These are phyloP conservation scores for Oncopeltus fasciatus DNA, from an alignment of 1,140 invertebrate species.

Conservation along the genomic window DNA sequence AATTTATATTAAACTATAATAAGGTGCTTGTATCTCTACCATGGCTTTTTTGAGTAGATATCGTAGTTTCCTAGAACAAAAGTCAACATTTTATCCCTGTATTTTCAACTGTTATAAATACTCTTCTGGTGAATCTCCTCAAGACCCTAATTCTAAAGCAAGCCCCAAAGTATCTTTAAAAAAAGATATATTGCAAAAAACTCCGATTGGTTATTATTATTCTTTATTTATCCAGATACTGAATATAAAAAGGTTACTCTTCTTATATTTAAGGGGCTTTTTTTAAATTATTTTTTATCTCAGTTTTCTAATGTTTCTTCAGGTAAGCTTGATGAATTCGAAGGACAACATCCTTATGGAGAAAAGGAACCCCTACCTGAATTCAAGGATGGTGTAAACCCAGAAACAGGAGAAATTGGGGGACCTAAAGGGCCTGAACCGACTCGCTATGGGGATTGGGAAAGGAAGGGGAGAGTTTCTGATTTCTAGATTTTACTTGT, in stretches of 20 bases:
- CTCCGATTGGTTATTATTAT: conserved; percentile 17
- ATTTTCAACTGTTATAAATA: no score
- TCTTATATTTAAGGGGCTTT: not conserved
- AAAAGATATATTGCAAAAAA: conserved; percentile 11
- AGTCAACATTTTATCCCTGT: no score
- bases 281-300: conserved; percentile 5
- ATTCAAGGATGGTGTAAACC: conserved; percentile 81
- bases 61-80: no score
- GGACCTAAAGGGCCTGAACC: conserved; percentile 95
- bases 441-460: conserved; percentile 98
- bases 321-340: conserved; percentile 50
- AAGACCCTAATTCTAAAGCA: no score
- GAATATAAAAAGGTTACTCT: not conserved
- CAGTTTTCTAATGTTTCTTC: conserved; percentile 13
- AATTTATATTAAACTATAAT: no score
- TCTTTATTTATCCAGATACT: not conserved
- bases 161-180: not conserved
- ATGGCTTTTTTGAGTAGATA: no score
- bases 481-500: conserved; percentile 73
- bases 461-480: conserved; percentile 88
- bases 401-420: conserved; percentile 81
- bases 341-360: conserved; percentile 52
- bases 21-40: no score
- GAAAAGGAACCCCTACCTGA: conserved; percentile 73
- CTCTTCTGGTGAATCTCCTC: not conserved